Evolutionary conservation across 1,140 invertebrate genomes (phyloP), one percentile per base, ranked within the genome.

Genomic region (Phymastichus coffea): DNA sequence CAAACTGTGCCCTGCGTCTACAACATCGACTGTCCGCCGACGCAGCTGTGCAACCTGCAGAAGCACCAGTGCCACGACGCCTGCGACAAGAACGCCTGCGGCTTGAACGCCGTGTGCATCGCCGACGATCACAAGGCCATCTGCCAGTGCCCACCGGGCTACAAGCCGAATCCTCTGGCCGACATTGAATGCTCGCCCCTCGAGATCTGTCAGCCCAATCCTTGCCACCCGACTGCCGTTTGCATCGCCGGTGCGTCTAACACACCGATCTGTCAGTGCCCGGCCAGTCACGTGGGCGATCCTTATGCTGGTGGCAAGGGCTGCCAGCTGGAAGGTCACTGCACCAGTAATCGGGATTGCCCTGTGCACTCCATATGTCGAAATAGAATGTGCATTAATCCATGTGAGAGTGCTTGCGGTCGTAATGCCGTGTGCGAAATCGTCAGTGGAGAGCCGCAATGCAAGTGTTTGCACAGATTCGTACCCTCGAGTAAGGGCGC

Each of bases 71-170:
- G 92, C 65, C 84, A 85, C 59, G 86, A 92, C 72, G 91, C 88
- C 14, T 95, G 92, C 71, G 84, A 86, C 58, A 86, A 89, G 70
- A 86, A 91, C 65, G 86, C 88, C 7, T 96, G 93, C 70, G 93
- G 93, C 1, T 84, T 85, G 23, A 93, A 94, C 77, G 90, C 93
- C 9, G 89, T 95, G 38, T 96, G 93, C 72, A 85, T 94, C 61
- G 87, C 90, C 10, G 90, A 94, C 72, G 87, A 91, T 69, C 92
- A 94, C 70, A 86, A 85, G 67, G 84, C 87, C 2, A 84, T 84
- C 2, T 96, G 93, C 68, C 88, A 90, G 68, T 96, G 94, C 73
- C 91, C 90, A 20, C 86, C 88, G 15, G 92, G 93, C 2, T 92
- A 86, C 68, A 82, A 81, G 68, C 84, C 90, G 0, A 88, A 94